Evolutionary conservation across 64 coral and sea anemone species (phyloP).

Genomic region (Pocillopora damicornis): DNA sequence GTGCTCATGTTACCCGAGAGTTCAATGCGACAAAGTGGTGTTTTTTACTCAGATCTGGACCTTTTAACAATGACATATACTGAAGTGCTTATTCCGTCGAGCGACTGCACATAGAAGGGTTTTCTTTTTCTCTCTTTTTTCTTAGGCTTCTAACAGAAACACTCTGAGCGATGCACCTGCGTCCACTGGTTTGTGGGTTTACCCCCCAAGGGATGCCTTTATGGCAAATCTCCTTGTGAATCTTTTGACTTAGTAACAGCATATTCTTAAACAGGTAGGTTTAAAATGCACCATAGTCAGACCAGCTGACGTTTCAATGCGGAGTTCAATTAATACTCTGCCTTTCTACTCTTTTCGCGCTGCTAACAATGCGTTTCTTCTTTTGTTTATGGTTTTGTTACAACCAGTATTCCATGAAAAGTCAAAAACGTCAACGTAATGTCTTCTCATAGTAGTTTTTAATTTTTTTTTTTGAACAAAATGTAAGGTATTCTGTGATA

Average conservation of each 20-base stretch:
- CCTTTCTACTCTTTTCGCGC: neutral
- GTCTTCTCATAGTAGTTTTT: no score
- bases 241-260: constrained; percentile 14
- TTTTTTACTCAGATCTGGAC: neutral
- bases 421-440: neutral
- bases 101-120: neutral
- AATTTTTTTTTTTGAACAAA: no score
- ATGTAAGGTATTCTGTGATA: no score
- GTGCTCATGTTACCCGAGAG: constrained; percentile 25
- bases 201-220: neutral
- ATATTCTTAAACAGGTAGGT: constrained; percentile 8
- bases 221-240: neutral
- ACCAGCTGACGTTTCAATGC: neutral
- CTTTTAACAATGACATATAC: constrained; percentile 4
- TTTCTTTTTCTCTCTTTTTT: neutral
- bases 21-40: neutral
- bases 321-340: neutral
- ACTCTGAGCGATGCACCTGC: neutral
- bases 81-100: neutral
- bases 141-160: neutral
- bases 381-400: neutral
- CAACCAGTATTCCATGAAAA: neutral
- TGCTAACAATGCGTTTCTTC: neutral
- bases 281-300: neutral
- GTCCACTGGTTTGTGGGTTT: neutral